A percentile compares a stretch with the other conserved stretches of the same genome.
These are phyloP conservation scores for Otolemur garnettii DNA, from an alignment of 2,113 vertebrate species.

Conservation along the genomic window DNA sequence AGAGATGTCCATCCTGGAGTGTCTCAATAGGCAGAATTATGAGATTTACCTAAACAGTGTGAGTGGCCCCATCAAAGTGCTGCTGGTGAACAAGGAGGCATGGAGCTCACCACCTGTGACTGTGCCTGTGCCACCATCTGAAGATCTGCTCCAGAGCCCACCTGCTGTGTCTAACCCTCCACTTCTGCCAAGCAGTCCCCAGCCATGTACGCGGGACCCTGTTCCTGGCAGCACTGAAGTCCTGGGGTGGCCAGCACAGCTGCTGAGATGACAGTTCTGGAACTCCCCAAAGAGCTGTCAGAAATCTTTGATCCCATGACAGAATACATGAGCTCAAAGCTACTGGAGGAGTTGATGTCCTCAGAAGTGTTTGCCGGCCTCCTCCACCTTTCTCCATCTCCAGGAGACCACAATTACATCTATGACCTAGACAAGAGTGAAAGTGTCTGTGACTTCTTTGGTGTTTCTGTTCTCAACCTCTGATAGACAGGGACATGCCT, in stretches of 20 bases:
- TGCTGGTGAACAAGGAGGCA: constrained; percentile 94
- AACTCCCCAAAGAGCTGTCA: constrained; percentile 94
- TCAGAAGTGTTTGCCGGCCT: constrained; percentile 96
- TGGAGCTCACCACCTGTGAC: constrained; percentile 92
- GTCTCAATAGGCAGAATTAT: constrained; percentile 91
- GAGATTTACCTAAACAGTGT: constrained; percentile 94
- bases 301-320: constrained; percentile 92
- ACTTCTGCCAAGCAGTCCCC: constrained; percentile 75
- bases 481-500: constrained; percentile 86
- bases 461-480: constrained; percentile 87
- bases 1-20: constrained; percentile 97
- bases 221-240: constrained; percentile 71
- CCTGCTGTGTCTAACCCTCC: constrained; percentile 76
- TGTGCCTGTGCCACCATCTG: constrained; percentile 92
- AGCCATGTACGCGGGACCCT: constrained; percentile 23
- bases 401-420: constrained; percentile 94
- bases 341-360: constrained; percentile 94
- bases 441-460: constrained; percentile 85
- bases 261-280: constrained; percentile 88
- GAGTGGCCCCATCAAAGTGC: constrained; percentile 92
- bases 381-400: constrained; percentile 94
- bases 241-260: no score
- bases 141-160: constrained; percentile 87
- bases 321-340: constrained; percentile 93
- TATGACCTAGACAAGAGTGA: constrained; percentile 95